phyloP scores from a whole-genome alignment of 2,797 vertebrate genomes.

The Dermochelys coriacea region DNA sequence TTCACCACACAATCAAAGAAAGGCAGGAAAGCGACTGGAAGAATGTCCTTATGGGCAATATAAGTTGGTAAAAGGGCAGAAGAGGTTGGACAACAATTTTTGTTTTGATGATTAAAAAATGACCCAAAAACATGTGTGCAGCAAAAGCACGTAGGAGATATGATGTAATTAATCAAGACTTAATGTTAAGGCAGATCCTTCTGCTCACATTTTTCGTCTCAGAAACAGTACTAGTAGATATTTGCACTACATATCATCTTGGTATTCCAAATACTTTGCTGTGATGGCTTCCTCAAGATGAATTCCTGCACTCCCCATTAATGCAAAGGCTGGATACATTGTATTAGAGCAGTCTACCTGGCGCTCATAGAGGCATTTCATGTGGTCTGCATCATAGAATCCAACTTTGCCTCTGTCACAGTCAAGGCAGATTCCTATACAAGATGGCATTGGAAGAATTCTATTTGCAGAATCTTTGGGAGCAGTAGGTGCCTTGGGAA shows the following conservation, averaged over 20 bases:
- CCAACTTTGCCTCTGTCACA: conserved; percentile 90
- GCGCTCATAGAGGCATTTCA: conserved; percentile 96
- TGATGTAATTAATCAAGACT: conserved; percentile 56
- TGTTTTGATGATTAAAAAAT: conserved; percentile 14
- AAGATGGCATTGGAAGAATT: conserved; percentile 89
- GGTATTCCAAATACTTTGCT: conserved; percentile 85
- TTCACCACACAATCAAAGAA: conserved; percentile 24
- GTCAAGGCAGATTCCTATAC: conserved; percentile 92
- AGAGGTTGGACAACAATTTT: background rate
- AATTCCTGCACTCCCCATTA: conserved; percentile 92
- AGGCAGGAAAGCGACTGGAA: conserved; percentile 16
- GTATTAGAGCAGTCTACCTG: conserved; percentile 93
- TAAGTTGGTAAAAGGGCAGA: background rate
- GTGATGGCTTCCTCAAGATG: conserved; percentile 90
- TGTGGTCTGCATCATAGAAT: conserved; percentile 91
- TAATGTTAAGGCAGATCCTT: conserved; percentile 44
- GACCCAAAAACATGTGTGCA: conserved; percentile 39
- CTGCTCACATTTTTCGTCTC: conserved; percentile 2
- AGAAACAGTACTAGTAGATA: background rate
- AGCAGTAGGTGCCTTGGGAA: conserved; percentile 87
- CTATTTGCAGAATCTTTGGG: conserved; percentile 85
- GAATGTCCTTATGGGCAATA: background rate
- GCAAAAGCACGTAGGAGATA: conserved; percentile 26
- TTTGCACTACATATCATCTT: conserved; percentile 63
- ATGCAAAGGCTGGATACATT: conserved; percentile 95